phyloP scores from a whole-genome alignment of 2,113 vertebrate genomes.

The Zosterops hypoxanthus region DNA sequence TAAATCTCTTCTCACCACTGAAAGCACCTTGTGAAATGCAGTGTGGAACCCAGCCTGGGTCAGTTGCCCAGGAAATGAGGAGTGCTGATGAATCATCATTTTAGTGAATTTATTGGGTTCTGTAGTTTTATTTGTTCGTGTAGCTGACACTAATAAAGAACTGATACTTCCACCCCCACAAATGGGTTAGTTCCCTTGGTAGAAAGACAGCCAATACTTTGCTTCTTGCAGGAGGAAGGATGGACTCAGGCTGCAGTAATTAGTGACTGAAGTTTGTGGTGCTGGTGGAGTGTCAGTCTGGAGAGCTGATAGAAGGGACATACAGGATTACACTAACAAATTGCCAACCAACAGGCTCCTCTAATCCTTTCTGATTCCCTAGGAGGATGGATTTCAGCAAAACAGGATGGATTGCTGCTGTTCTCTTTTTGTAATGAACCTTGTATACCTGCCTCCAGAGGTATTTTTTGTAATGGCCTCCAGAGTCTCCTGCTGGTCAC shows the following conservation, averaged over 20 bases:
- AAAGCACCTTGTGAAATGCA: background rate
- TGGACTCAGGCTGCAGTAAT: background rate
- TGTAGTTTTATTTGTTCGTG: constrained; percentile 44
- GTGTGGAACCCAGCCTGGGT: background rate
- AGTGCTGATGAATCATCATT: background rate
- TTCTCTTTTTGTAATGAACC: background rate
- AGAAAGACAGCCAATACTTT: background rate
- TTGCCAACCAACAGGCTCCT: background rate
- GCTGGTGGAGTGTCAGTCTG: background rate
- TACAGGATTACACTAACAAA: background rate
- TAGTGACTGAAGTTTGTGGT: background rate
- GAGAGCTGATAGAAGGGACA: background rate
- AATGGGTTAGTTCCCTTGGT: background rate
- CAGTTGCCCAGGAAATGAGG: background rate
- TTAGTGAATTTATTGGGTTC: constrained; percentile 17
- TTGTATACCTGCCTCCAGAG: background rate
- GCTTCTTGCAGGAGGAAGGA: background rate
- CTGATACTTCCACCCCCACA: background rate
- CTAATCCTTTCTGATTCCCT: background rate
- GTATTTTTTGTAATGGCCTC: background rate
- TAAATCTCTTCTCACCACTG: background rate
- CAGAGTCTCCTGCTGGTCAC: background rate
- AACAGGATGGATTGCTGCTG: background rate
- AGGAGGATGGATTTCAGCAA: background rate
- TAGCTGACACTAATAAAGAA: constrained; percentile 30